A percentile compares a stretch with the other conserved stretches of the same genome.
These are phyloP conservation scores for Ganaspis sp. DNA, from an alignment of 1,140 invertebrate species.

Conservation along the genomic window DNA sequence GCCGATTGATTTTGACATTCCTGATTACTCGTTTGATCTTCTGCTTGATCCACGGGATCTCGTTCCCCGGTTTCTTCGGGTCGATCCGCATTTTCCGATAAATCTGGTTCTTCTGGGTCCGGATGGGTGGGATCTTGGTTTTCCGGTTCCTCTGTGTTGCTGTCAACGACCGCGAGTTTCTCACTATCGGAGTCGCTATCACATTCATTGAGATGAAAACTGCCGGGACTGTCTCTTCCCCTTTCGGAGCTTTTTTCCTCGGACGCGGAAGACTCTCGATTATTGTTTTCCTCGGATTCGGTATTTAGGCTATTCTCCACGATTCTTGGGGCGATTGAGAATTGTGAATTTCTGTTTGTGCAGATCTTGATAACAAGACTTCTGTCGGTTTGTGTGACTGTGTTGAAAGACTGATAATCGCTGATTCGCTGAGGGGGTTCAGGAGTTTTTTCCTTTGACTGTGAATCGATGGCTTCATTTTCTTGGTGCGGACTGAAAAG, in stretches of 20 bases:
- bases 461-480: slow-evolving; percentile 43
- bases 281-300: slow-evolving; percentile 71
- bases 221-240: slow-evolving; percentile 10
- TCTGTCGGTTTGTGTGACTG: slow-evolving; percentile 64
- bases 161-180: slow-evolving; percentile 62
- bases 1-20: too few relatives aligned
- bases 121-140: slow-evolving; percentile 21
- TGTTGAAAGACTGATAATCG: slow-evolving; percentile 58
- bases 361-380: slow-evolving; percentile 74
- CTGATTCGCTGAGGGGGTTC: slow-evolving; percentile 49
- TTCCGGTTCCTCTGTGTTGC: slow-evolving; percentile 38
- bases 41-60: too few relatives aligned
- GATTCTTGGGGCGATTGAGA: slow-evolving; percentile 63
- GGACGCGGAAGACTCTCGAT: slow-evolving; percentile 59
- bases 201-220: slow-evolving; percentile 46
- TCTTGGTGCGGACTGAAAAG: slow-evolving; percentile 52
- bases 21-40: too few relatives aligned
- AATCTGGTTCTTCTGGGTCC: too few relatives aligned
- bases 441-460: slow-evolving; percentile 29
- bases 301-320: slow-evolving; percentile 39
- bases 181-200: slow-evolving; percentile 66
- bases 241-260: slow-evolving; percentile 47
- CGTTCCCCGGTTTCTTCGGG: too few relatives aligned
- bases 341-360: slow-evolving; percentile 71
- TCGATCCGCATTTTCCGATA: too few relatives aligned